phyloP scores from a whole-genome alignment of 2,113 vertebrate species.

The Colinus virginianus region DNA sequence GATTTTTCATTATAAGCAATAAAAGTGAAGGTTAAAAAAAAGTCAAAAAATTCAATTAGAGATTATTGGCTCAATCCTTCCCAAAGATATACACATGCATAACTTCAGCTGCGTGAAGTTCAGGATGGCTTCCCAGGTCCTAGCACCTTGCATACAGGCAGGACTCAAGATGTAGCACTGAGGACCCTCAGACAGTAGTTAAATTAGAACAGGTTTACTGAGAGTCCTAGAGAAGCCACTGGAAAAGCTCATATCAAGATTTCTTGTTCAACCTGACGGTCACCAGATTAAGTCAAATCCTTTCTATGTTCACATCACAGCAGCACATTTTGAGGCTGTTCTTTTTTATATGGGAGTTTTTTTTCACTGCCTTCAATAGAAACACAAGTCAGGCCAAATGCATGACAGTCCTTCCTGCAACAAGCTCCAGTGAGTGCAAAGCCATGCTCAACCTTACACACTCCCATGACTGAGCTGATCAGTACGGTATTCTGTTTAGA shows the following conservation, averaged over 20 bases:
- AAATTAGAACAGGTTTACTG: not conserved
- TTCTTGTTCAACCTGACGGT: not conserved
- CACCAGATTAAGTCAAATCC: not conserved
- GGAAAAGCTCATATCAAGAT: not conserved
- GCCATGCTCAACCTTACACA: not conserved
- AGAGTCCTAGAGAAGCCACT: not conserved
- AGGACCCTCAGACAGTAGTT: not conserved
- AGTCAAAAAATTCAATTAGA: not conserved
- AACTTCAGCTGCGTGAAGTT: not conserved
- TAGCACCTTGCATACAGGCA: not conserved
- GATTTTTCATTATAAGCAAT: not conserved
- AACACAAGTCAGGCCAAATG: not conserved
- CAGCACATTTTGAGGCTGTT: not conserved
- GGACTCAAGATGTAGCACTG: not conserved
- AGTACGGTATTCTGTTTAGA: not conserved
- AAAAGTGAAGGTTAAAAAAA: not conserved
- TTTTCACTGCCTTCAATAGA: not conserved
- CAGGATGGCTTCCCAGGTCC: fast-evolving
- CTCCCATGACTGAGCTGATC: fast-evolving
- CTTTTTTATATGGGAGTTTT: not conserved
- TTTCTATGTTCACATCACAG: not conserved
- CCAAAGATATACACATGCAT: not conserved
- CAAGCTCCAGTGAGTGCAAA: not conserved
- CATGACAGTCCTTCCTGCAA: not conserved
- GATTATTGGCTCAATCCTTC: not conserved